Evolutionary conservation across 2,797 vertebrate genomes (phyloP).

Genomic region (Manis javanica): DNA sequence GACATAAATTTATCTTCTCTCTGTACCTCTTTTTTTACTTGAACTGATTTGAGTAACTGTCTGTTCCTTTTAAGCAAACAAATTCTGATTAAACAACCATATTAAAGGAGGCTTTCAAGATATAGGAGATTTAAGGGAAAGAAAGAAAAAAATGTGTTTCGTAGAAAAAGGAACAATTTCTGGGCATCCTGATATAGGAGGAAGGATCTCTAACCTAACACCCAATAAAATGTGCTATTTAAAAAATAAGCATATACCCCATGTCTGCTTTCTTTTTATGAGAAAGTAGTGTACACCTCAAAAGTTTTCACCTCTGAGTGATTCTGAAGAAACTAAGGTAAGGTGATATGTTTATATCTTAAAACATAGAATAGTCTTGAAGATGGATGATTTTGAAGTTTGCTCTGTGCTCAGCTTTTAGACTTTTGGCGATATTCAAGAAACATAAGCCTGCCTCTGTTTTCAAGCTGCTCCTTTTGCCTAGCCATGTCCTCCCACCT

Average conservation of each 20-base stretch:
- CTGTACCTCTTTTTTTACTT: not conserved
- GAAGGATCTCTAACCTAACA: not conserved
- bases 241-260: constrained; percentile 13
- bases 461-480: not conserved
- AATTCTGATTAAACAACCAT: not conserved
- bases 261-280: constrained; percentile 33
- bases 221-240: not conserved
- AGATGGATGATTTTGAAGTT: not conserved
- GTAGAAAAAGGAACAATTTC: constrained; percentile 3
- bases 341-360: not conserved
- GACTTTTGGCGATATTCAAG: not conserved
- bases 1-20: not conserved
- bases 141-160: not conserved
- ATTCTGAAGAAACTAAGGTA: constrained; percentile 12
- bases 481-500: not conserved
- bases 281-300: not conserved
- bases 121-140: not conserved
- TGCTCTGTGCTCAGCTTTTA: not conserved
- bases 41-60: not conserved
- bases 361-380: not conserved
- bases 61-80: constrained; percentile 31
- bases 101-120: constrained; percentile 41
- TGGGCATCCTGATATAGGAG: not conserved
- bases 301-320: not conserved
- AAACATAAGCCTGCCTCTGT: not conserved